Evolutionary conservation across 2,797 vertebrate species (phyloP), one percentile per base, ranked within the genome.

Genomic region (Myotis daubentonii): DNA sequence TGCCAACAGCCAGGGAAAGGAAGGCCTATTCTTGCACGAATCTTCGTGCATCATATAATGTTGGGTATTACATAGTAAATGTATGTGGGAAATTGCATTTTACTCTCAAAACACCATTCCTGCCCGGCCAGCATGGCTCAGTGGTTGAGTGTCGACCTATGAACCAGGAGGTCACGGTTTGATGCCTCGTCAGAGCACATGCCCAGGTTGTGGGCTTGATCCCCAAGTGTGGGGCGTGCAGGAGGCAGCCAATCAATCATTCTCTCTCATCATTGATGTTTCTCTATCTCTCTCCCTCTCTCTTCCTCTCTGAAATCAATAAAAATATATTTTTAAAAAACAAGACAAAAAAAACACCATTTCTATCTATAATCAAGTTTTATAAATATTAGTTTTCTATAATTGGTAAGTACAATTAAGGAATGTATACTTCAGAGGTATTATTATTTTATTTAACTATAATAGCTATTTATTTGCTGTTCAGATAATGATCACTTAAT

Each of bases 361-460:
- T 87, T 17, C 68, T 82, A 15, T n/a, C 22, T 95, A 66, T n/a
- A 88, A 74, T 92, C 44, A 51, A 76, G 30, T 90, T 94, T 79
- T 81, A 68, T 68, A 87, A 86, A 71, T 87, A 53, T 66, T 53
- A 72, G 3, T 78, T 78, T 82, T 22, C 47, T 75, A 28, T 13
- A 87, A 6, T n/a, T 81, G n/a, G 8, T 80, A 80, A 94, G 82
- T 71, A 36, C 5, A 83, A 6, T 55, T 75, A 83, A 5, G 28
- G 5, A 82, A 79, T 68, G 6, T 75, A 19, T 8, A 71, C 79
- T 81, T 84, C 51, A 51, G 19, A 70, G 25, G 28, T 49, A 36
- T 12, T 44, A 5, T 87, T 1, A 76, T 65, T 93, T 87, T 15
- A 89, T 70, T 89, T 68, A 87, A 57, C 7, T 88, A 38, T 16